Conservation (phyloP, 2,888 invertebrate genomes). For the Acleris sparsana region DNA sequence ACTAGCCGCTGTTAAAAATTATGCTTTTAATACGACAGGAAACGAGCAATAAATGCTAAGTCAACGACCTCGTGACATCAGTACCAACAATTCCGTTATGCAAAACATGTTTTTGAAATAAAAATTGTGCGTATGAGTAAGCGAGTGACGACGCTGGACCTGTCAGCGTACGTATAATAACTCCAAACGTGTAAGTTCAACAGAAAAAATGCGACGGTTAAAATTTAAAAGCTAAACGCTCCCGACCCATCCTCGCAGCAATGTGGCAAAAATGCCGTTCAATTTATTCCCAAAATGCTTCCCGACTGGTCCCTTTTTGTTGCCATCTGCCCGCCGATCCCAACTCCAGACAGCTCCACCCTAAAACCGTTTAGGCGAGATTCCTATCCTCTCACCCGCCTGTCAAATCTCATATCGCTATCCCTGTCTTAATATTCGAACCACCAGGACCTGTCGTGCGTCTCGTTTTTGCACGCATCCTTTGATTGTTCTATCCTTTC, state of each 20-base stretch:
- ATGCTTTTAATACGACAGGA: slow-evolving; percentile 70
- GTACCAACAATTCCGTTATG: slow-evolving; percentile 66
- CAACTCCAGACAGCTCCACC: slow-evolving; percentile 82
- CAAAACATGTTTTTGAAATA: slow-evolving; percentile 48
- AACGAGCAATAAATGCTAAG: slow-evolving; percentile 72
- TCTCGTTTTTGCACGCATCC: slow-evolving; percentile 74
- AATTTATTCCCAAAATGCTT: slow-evolving; percentile 79
- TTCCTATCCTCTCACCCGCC: slow-evolving; percentile 73
- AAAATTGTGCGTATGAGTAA: slow-evolving; percentile 27
- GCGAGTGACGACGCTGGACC: slow-evolving; percentile 33
- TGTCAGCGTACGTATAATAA: slow-evolving; percentile 20
- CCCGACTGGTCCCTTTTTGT: slow-evolving; percentile 79
- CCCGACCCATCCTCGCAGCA: slow-evolving; percentile 58
- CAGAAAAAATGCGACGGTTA: slow-evolving; percentile 39
- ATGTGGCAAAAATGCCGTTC: slow-evolving; percentile 81
- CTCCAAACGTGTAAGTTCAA: slow-evolving; percentile 15
- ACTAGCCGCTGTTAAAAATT: slow-evolving; percentile 46
- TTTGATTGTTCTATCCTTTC: slow-evolving; percentile 73
- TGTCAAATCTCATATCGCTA: slow-evolving; percentile 65
- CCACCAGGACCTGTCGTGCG: slow-evolving; percentile 71
- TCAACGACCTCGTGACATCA: slow-evolving; percentile 74
- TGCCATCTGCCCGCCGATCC: slow-evolving; percentile 77
- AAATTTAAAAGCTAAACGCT: slow-evolving; percentile 47
- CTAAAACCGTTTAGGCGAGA: slow-evolving; percentile 78
- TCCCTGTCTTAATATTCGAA: slow-evolving; percentile 73